These are phyloP conservation scores for Campaea margaritaria DNA, from an alignment of 2,888 invertebrate species.

Conservation along the genomic window DNA sequence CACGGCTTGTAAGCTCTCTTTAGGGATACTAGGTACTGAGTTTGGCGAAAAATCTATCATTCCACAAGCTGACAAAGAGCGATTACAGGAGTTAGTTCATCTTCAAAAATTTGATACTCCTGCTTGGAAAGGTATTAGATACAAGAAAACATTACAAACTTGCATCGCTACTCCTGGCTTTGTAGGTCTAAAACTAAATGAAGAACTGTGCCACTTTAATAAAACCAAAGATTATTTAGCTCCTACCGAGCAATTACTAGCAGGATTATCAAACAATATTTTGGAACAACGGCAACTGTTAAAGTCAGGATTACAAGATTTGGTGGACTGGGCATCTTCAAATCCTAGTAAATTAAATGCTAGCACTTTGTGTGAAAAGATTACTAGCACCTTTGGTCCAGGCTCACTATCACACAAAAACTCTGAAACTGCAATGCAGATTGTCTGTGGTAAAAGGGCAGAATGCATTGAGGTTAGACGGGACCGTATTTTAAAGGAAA, in stretches of 20 bases:
- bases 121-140: conserved; percentile 31
- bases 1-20: background rate
- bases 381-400: too few species aligned
- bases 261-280: too few species aligned
- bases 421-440: conserved; percentile 20
- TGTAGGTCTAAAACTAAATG: conserved; percentile 35
- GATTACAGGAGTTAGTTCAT: conserved; percentile 5
- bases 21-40: background rate
- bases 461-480: conserved; percentile 1
- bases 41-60: background rate
- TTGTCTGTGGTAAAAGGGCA: conserved; percentile 25
- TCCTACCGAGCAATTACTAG: too few species aligned
- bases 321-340: too few species aligned
- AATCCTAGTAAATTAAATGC: too few species aligned
- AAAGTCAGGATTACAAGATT: too few species aligned
- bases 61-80: conserved; percentile 8
- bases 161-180: conserved; percentile 35
- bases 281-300: too few species aligned
- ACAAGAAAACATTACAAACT: conserved; percentile 31
- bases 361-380: too few species aligned
- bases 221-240: conserved; percentile 36
- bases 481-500: too few species aligned
- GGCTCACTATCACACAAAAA: conserved; percentile 11
- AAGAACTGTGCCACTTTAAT: conserved; percentile 37
- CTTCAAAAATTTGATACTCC: conserved; percentile 20